phyloP scores from a whole-genome alignment of 2,113 vertebrate species.

The Eptesicus fuscus region DNA sequence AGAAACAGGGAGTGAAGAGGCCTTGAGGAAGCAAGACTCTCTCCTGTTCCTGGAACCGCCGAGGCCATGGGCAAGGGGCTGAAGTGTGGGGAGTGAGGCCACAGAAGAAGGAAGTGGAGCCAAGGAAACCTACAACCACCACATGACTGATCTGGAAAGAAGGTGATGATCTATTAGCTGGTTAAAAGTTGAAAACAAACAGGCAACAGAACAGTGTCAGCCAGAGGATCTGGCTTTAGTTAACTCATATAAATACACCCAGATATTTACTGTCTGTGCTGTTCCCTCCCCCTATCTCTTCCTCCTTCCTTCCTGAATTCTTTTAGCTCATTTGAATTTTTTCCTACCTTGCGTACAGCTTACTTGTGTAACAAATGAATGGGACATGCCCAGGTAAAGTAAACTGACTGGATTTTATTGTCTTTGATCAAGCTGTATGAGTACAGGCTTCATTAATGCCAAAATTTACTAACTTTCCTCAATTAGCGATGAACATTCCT shows the following conservation, averaged over 20 bases:
- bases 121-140: background rate
- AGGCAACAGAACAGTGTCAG: background rate
- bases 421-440: background rate
- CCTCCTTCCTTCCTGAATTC: background rate
- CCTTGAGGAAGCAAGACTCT: rapidly evolving
- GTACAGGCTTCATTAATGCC: background rate
- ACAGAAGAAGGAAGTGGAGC: background rate
- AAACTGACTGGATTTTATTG: background rate
- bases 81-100: background rate
- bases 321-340: background rate
- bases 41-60: rapidly evolving
- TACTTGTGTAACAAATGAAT: background rate
- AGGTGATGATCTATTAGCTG: background rate
- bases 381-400: background rate
- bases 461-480: background rate
- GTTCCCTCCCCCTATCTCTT: rapidly evolving
- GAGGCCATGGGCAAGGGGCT: background rate
- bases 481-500: background rate
- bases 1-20: background rate
- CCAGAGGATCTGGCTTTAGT: background rate
- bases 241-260: background rate
- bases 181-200: background rate
- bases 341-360: background rate
- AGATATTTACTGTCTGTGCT: background rate
- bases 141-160: background rate